A percentile compares a stretch with the other conserved stretches of the same genome.
Evolutionary conservation across 1,140 invertebrate genomes (phyloP).

Genomic region (Scylla paramamosain): DNA sequence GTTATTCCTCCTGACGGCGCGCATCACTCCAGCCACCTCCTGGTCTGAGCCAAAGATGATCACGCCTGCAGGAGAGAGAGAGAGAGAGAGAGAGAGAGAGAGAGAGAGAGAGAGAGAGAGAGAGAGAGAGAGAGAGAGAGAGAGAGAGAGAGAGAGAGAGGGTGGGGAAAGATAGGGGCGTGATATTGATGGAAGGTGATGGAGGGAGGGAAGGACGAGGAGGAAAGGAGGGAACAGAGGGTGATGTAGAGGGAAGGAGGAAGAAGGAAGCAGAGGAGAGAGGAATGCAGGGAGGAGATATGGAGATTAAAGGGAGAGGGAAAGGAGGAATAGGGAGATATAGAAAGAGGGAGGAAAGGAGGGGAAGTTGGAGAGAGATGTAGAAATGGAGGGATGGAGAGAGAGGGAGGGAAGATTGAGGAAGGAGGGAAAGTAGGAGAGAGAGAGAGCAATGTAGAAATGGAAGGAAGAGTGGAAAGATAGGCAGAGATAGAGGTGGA

Average conservation of each 20-base stretch:
- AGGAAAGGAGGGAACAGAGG: not conserved
- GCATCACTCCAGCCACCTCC: constrained; percentile 96
- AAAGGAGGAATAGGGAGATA: not conserved
- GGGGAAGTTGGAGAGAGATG: not conserved
- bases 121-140: constrained; percentile 40
- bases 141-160: not conserved
- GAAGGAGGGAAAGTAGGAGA: not conserved
- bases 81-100: constrained; percentile 14
- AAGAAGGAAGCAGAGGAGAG: not conserved
- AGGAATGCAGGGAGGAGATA: not conserved
- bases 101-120: constrained; percentile 40
- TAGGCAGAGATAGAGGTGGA: not conserved
- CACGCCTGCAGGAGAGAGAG: constrained; percentile 85
- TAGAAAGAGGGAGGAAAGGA: not conserved
- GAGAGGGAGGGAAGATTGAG: not conserved
- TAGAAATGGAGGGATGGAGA: not conserved
- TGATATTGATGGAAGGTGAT: not conserved
- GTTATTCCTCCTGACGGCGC: constrained; percentile 91
- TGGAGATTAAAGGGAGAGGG: not conserved
- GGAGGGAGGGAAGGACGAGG: not conserved
- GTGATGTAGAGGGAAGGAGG: not conserved
- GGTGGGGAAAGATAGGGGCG: not conserved
- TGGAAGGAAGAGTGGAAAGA: not conserved
- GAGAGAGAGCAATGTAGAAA: not conserved
- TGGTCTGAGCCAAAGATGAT: constrained; percentile 98